A percentile compares a stretch with the other conserved stretches of the same genome.
These are phyloP conservation scores for Halictus quadricinctus DNA, from an alignment of 2,888 invertebrate genomes.

Conservation along the genomic window DNA sequence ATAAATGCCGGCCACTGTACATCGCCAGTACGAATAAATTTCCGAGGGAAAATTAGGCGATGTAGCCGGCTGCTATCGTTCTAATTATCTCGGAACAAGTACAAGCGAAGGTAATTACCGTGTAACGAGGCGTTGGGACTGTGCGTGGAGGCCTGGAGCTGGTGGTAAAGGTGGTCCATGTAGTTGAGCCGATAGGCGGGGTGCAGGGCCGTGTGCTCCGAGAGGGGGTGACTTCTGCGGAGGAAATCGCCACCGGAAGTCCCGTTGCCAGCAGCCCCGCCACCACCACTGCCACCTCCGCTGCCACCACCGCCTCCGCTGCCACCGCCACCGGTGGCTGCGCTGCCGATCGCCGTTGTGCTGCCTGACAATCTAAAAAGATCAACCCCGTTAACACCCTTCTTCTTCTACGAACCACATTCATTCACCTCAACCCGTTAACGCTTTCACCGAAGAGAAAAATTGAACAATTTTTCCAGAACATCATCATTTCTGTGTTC, in stretches of 20 bases:
- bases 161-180: slow-evolving; percentile 91
- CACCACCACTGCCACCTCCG: slow-evolving; percentile 81
- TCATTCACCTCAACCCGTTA: too few species aligned
- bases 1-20: not conserved
- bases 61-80: slow-evolving; percentile 39
- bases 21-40: slow-evolving; percentile 21
- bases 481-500: too few species aligned
- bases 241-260: slow-evolving; percentile 86
- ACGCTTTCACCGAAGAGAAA: too few species aligned
- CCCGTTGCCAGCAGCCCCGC: slow-evolving; percentile 84
- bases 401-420: not conserved
- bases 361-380: slow-evolving; percentile 77
- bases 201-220: slow-evolving; percentile 86
- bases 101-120: slow-evolving; percentile 82
- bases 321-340: slow-evolving; percentile 81
- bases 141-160: slow-evolving; percentile 86
- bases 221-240: slow-evolving; percentile 86
- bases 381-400: not conserved
- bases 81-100: slow-evolving; percentile 56
- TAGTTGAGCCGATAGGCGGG: slow-evolving; percentile 90
- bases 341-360: slow-evolving; percentile 77
- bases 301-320: slow-evolving; percentile 71
- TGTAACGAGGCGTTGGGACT: slow-evolving; percentile 88
- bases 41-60: slow-evolving; percentile 43
- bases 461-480: too few species aligned